phyloP scores from a whole-genome alignment of 2,113 vertebrate genomes.

The Galbula dea region DNA sequence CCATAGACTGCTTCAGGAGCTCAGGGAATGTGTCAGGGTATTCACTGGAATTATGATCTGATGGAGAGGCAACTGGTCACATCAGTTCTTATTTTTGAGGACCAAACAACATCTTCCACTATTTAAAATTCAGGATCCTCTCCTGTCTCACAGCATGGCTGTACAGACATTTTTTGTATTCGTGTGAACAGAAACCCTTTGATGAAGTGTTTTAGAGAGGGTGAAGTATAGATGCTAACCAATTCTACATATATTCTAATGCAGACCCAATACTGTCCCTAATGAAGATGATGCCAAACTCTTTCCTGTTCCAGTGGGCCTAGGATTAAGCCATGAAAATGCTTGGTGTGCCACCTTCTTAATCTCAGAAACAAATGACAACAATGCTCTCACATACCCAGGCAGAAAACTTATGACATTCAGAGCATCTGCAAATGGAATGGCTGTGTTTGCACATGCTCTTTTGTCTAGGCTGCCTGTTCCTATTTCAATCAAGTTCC shows the following conservation, averaged over 20 bases:
- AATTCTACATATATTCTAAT: background rate
- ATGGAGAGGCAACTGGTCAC: background rate
- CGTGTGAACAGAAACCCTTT: background rate
- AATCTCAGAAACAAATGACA: background rate
- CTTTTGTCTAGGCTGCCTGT: slow-evolving; percentile 51
- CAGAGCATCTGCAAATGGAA: slow-evolving; percentile 15
- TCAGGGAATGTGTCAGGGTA: background rate
- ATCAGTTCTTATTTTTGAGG: background rate
- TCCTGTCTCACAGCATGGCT: background rate
- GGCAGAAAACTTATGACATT: slow-evolving; percentile 41
- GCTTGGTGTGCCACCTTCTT: background rate
- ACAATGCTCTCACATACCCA: background rate
- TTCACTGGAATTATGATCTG: background rate
- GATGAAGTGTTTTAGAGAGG: background rate
- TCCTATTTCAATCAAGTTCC: slow-evolving; percentile 52
- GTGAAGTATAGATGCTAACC: background rate
- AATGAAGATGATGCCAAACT: background rate
- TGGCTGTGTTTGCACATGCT: slow-evolving; percentile 41
- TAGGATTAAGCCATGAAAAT: background rate
- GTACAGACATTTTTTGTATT: background rate
- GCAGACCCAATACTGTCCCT: background rate
- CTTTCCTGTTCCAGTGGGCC: background rate
- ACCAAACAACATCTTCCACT: background rate
- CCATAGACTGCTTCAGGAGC: background rate
- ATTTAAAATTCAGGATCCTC: background rate